phyloP scores from a whole-genome alignment of 2,113 vertebrate genomes.

The Malurus cyaneus region DNA sequence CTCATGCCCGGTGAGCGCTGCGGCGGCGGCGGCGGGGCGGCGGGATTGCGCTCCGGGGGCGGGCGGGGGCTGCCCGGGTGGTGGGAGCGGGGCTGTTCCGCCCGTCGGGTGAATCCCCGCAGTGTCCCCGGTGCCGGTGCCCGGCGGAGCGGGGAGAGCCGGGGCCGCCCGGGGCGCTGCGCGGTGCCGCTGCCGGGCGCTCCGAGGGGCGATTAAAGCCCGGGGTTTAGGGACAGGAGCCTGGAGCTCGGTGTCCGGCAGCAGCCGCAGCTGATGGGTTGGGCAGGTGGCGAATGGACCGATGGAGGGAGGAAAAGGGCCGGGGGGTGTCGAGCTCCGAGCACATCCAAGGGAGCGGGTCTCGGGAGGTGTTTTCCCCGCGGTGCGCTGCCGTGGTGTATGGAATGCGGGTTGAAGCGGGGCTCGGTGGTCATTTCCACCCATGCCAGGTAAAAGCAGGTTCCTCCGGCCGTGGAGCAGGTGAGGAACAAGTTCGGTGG shows the following conservation, averaged over 20 bases:
- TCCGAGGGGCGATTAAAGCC: rapidly evolving
- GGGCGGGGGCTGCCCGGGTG: background rate
- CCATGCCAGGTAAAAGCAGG: background rate
- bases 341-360: background rate
- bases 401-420: background rate
- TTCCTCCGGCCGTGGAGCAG: background rate
- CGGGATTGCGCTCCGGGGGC: too few species aligned
- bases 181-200: background rate
- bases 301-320: background rate
- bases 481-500: background rate
- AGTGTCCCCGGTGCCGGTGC: background rate
- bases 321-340: background rate
- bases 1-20: too few species aligned
- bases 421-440: background rate
- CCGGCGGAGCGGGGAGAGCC: background rate
- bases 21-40: too few species aligned
- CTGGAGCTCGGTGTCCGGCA: background rate
- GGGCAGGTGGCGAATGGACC: rapidly evolving
- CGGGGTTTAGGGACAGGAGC: rapidly evolving
- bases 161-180: background rate
- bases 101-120: background rate
- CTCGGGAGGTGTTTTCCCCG: background rate
- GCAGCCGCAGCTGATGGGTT: background rate
- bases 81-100: background rate
- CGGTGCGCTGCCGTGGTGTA: background rate